Percentiles rank a stretch among this genome's conserved stretches.
Conservation (phyloP, 2,113 vertebrate genomes). For the Pelvicachromis taeniatus region DNA sequence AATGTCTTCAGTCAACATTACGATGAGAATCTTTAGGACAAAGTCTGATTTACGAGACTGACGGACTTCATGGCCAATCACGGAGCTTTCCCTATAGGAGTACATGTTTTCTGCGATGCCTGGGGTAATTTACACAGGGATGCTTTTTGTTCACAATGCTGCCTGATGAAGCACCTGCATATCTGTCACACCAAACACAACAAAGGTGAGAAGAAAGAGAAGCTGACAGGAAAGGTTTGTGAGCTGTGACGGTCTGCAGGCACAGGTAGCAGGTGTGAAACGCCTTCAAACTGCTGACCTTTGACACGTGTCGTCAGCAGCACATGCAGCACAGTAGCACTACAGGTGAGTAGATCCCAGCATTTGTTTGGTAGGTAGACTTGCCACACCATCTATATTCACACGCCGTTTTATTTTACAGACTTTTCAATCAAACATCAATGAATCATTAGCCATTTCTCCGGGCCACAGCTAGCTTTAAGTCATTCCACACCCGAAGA, state of each 20-base stretch:
- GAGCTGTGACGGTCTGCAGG: no score
- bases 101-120: neutral
- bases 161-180: neutral
- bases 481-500: neutral
- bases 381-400: neutral
- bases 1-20: neutral
- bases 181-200: neutral
- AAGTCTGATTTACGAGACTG: neutral
- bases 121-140: neutral
- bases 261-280: neutral
- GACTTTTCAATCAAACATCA: neutral
- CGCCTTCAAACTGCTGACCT: neutral
- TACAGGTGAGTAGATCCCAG: neutral
- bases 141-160: neutral
- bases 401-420: neutral
- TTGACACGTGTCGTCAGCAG: neutral
- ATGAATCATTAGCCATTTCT: neutral
- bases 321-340: neutral
- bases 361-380: neutral
- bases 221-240: neutral
- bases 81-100: neutral
- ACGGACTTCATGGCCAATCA: neutral
- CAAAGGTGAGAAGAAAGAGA: neutral
- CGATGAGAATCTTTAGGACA: neutral
- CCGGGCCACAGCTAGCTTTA: neutral